Evolutionary conservation across 2,888 invertebrate genomes (phyloP), one percentile per base, ranked within the genome.

Genomic region (Athrips mouffetella): DNA sequence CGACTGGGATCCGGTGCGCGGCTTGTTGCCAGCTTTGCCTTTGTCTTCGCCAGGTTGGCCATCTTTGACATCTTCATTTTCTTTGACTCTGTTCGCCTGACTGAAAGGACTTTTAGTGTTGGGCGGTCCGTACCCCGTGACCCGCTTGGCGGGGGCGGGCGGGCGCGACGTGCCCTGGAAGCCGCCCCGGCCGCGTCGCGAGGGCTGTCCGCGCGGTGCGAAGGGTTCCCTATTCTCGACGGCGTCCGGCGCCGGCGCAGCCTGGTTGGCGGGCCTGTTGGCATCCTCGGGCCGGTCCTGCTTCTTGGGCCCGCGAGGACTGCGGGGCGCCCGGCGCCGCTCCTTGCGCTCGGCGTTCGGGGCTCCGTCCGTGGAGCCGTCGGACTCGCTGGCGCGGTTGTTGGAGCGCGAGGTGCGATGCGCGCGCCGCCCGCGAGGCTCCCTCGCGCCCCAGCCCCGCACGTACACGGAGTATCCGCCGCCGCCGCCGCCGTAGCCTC

Each of bases 141-240:
- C 91, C 57, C 94, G 88, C 49, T 92, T 90, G 16, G 89, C 84
- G 4, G 89, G 81, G 18, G 88, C 86, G n/a, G 85, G 85, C 6
- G 84, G 86, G n/a, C 88, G 74, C 1, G 76, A 58, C 1, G 80
- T 65, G 16, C 87, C 87, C 56, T 85, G 86, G 59, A 86, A 87
- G 21, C 87, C 87, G 11, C 94, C 95, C 52, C 97, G 90, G 3
- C 97, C 97, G 50, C 96, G 92, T 45, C 96, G 89, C 1, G 96
- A 96, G 0, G 97, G 97, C 75, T 96, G 96, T 0, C 97, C 97
- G 16, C 96, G 91, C 0, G 96, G 96, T 1, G 94, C 93, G 79
- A 96, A 96, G 41, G 93, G 94, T 65, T 94, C 94, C 49, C 91
- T 84, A 55, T 85, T 87, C 69, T 85, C 82, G 74, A 90, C 60